A percentile compares a stretch with the other conserved stretches of the same genome.
These are phyloP conservation scores for Trogon melanurus DNA, from an alignment of 2,113 vertebrate species.

Conservation along the genomic window DNA sequence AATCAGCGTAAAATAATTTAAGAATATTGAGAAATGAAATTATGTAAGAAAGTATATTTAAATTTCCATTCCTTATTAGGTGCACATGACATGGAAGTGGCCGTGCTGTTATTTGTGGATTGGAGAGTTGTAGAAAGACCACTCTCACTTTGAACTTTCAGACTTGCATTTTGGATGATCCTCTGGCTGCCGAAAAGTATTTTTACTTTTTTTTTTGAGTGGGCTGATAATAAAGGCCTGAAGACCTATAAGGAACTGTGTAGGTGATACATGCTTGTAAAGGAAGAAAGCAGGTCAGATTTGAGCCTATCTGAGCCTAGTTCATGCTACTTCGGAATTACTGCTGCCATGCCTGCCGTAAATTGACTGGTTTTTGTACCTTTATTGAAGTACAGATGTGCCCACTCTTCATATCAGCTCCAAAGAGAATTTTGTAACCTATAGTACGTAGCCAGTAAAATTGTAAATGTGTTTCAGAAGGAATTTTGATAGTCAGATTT, in stretches of 20 bases:
- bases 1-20: background rate
- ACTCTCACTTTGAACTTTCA: constrained; percentile 36
- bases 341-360: constrained; percentile 46
- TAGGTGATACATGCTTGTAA: background rate
- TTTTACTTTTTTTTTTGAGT: background rate
- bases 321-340: constrained; percentile 18
- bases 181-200: constrained; percentile 12
- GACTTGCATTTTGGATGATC: constrained; percentile 21
- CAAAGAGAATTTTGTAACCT: constrained; percentile 7
- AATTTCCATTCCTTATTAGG: constrained; percentile 14
- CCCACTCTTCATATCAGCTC: background rate
- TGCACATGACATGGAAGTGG: background rate
- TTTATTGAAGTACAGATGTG: constrained; percentile 9
- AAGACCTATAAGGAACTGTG: background rate
- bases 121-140: constrained; percentile 36
- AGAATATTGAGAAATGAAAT: background rate
- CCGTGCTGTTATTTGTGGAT: background rate
- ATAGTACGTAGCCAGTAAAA: background rate
- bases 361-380: background rate
- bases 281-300: constrained; percentile 16
- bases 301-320: background rate
- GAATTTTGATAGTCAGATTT: constrained; percentile 7
- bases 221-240: background rate
- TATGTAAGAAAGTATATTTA: background rate
- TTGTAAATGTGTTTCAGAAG: background rate